A percentile compares a stretch with the other conserved stretches of the same genome.
Evolutionary conservation across 2,797 vertebrate species (phyloP).

Genomic region (Otolemur crassicaudatus): DNA sequence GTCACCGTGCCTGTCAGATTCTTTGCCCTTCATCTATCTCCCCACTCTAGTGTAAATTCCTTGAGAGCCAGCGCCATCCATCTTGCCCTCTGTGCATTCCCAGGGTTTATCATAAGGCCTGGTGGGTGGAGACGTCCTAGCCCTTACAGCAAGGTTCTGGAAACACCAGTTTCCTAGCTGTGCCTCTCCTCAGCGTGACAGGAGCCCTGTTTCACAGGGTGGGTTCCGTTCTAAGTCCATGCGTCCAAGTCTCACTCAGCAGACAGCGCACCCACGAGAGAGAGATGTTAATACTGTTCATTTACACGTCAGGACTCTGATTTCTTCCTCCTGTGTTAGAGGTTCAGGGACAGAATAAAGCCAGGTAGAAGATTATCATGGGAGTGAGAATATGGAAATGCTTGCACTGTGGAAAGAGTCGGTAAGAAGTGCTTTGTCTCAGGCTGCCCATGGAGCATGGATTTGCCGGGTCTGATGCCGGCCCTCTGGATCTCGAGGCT

Average conservation of each 20-base stretch:
- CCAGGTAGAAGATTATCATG: neutral
- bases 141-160: neutral
- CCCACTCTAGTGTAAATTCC: neutral
- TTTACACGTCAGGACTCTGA: neutral
- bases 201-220: neutral
- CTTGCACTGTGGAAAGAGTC: neutral
- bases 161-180: neutral
- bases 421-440: neutral
- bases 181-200: neutral
- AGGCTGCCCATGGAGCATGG: neutral
- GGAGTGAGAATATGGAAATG: neutral
- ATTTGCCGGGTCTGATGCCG: neutral
- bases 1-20: neutral
- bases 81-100: neutral
- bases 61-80: neutral
- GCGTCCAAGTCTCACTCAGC: neutral
- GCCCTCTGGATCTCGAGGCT: neutral
- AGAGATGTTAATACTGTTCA: neutral
- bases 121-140: neutral
- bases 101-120: neutral
- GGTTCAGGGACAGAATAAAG: neutral
- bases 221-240: neutral
- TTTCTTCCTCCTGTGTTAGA: neutral
- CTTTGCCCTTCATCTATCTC: neutral
- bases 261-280: neutral